Evolutionary conservation across 2,113 vertebrate species (phyloP), one percentile per base, ranked within the genome.

Genomic region (Fulica atra): DNA sequence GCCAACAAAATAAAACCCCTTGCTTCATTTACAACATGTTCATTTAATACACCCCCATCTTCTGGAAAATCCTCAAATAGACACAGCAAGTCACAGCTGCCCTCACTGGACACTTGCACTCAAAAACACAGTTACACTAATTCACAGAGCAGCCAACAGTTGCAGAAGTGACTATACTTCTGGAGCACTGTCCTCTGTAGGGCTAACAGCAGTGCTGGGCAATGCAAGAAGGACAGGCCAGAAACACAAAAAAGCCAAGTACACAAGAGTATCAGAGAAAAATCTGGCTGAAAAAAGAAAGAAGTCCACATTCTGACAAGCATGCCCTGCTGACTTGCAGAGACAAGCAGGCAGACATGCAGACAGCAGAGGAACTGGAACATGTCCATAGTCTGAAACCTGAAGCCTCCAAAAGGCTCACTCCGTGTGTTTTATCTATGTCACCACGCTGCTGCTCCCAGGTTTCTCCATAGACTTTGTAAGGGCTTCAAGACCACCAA

Each of bases 371-470:
- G 42, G n/a, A 28, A 36, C 33, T 1, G 4, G 12, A 46, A 29
- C 2, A 0, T 0, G 13, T 2, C 29, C 0, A 0, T 1, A 12
- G 31, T 23, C 36, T 11, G 44, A 15, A n/a, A 53, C 2, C 59
- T 10, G 6, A 35, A 46, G 65, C 24, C 16, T 46, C 56, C 31
- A 8, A 9, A 29, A 21, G 59, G 21, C 64, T 72, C 36, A 0
- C 29, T 7, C 21, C 1, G 29, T 1, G 9, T 2, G 5, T 23
- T 20, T 40, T 2, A 13, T 2, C 2, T 14, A 8, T 7, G 31
- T 16, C 69, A 6, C 31, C 2, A 20, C 68, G 1, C 31, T 8
- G 38, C 31, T 8, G 8, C 70, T 33, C 59, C 28, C 50, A n/a
- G 3, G 8, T 3, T 44, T 14, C 56, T 63, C n/a, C 70, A 33